Base-by-base conservation (phyloP, 2,113 vertebrate genomes). In the Aldabrachelys gigantea region DNA sequence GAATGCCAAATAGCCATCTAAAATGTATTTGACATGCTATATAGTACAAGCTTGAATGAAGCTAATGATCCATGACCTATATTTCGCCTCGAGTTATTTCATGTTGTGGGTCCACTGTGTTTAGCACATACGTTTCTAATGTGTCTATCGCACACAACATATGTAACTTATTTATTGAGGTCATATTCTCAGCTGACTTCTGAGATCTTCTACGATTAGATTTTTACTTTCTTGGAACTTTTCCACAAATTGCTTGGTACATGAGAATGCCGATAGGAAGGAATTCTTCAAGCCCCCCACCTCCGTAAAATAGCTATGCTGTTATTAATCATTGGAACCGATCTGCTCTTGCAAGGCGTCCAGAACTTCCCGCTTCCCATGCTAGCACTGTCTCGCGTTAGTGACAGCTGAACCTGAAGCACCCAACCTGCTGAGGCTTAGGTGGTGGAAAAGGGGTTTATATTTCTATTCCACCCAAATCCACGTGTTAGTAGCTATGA, bases 191-290 rank as follows among this genome's bases (percentile, higher is more conserved):
- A 49, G 41, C 4, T 0, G 69, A 80, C 80, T 72, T 29, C 78
- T 0, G 80, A 84, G 24, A 41, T 54, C 50, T 57, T 76, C 35
- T 85, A 35, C 50, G n/a, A 13, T 62, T 85, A 81, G 9, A 29
- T 65, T 29, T 31, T 53, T 38, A 27, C 65, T 38, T 79, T 1
- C 72, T 85, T 38, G 54, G 87, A 97, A 96, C 96, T 97, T 97
- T 93, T 96, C 83, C 87, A 29, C 6, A 2, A 38, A 56, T 50
- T 78, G 80, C n/a, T 31, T 81, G 24, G 31, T 5, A 38, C 44
- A 85, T 54, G 90, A 52, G 80, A 38, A 76, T 27, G 75, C 53
- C 31, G 50, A 83, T 38, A 31, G 5, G 44, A 17, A 10, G 2
- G 17, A 19, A 47, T 50, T 17, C 31, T 27, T 50, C 5, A 53